Evolutionary conservation across 2,113 vertebrate species (phyloP).

Genomic region (Ailurus styani): DNA sequence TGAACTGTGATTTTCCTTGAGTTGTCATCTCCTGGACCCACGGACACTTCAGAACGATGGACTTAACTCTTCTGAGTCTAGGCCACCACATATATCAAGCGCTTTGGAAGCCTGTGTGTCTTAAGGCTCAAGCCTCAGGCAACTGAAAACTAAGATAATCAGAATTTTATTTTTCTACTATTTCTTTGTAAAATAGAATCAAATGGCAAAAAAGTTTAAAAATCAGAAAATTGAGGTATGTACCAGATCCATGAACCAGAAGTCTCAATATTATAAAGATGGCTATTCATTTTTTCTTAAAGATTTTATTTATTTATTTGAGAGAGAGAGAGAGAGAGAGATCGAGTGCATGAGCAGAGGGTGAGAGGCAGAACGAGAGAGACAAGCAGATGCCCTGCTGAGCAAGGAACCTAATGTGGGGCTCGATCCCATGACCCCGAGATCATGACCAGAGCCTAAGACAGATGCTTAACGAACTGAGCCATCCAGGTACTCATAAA

Average conservation of each 20-base stretch:
- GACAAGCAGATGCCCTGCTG: not conserved
- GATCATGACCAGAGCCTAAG: not conserved
- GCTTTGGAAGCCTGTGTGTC: not conserved
- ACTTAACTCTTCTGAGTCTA: not conserved
- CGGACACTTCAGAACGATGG: not conserved
- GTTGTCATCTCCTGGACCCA: constrained; percentile 57
- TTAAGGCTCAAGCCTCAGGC: not conserved
- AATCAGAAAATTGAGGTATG: not conserved
- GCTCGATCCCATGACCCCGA: not conserved
- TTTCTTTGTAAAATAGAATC: not conserved
- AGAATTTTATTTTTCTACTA: not conserved
- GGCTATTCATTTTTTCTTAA: not conserved
- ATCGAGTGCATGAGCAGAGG: not conserved
- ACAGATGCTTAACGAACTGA: not conserved
- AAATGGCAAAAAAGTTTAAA: not conserved
- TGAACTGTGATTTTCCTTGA: not conserved
- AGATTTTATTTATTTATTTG: not conserved
- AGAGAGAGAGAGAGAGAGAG: not conserved
- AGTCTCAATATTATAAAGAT: not conserved
- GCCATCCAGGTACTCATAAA: not conserved
- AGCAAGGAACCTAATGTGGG: no score
- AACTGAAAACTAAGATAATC: not conserved
- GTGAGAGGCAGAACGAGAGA: not conserved
- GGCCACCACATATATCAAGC: not conserved
- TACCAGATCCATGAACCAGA: not conserved